Base-by-base conservation (phyloP, 37 sponge, comb jelly and placozoan genomes). In the Chondrilla cf. caribensis region DNA sequence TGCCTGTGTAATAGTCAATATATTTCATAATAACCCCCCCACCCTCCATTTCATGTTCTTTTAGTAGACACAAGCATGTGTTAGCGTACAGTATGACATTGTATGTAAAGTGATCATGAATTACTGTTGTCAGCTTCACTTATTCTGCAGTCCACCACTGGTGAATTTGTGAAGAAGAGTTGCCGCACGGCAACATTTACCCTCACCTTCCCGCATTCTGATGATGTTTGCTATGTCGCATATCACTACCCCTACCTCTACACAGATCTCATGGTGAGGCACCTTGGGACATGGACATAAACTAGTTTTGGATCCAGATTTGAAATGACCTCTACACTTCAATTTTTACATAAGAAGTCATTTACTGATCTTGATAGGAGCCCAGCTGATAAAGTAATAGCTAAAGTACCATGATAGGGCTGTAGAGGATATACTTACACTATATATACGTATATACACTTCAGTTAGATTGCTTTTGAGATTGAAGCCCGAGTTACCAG, bases 231-330 rank as follows among this genome's bases (percentile, higher is more conserved):
- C 84, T 94, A 88, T 79, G 31, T 94, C 25, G 95, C 95, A 58
- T 94, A 90, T 78, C 95, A 94, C 78, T 94, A 84, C 54, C 95
- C 95, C 0, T 94, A 90, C 80, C 80, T 90, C 37, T 94, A 88
- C 81, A 81, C 91, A 21, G 84, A 65, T 19, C 57, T 88, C 42
- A 67, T 86, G 89, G 89, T 88, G 28, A 43, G 41, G 24, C 29
- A 39, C 73, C 25, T 22, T 33, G 35, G 31, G 22, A 7, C 3
- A 42, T 7, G 0, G 2, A 7, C 51, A 77, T 51, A 77, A 3
- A 8, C 78, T 31, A 2, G 54, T 11, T 67, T n/a, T 24, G 33
- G 14, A 28, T 15, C 28, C 14, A 67, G 32, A 67, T 11, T 24
- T 11, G 28, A 15, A 11, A 67, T 31, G 70, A 11, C 70, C 19